Evolutionary conservation across 2,888 invertebrate genomes (phyloP), one percentile per base, ranked within the genome.

Genomic region (Lutraria lutraria): DNA sequence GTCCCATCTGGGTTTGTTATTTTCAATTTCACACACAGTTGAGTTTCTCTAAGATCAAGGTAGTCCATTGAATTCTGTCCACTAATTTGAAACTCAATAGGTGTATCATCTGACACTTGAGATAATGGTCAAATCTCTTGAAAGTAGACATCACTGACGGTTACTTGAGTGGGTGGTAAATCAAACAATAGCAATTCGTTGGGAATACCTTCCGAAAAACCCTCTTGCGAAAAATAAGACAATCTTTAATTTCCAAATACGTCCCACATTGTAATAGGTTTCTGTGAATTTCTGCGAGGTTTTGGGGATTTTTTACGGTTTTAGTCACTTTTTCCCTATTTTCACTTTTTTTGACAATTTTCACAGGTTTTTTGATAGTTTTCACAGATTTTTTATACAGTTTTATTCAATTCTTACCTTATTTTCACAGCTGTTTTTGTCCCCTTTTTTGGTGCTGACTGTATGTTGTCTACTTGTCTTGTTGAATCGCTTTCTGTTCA

Each of bases 31-130:
- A 88, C 85, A 68, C 85, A 85, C 21, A 90, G 31, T 54, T 85
- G 84, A 25, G 85, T 82, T 15, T 72, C 87, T 79, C 79, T 81
- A 21, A 90, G 31, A 53, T 90, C 87, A 21, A 90, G 56, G 82
- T 88, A 90, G 53, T 92, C 90, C 87, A 90, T 85, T 16, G 87
- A 86, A 83, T 92, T 90, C 76, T 90, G 89, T 81, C 87, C 87
- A 76, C 85, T 90, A 13, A 90, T 90, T 87, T 82, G 84, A 90
- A 92, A 92, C 79, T 92, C 89, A n/a, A 90, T 87, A 4, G 90
- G 89, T 16, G 86, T 88, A 53, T 90, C 89, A n/a, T 84, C 87
- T 4, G 88, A 72, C 10, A 90, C 81, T 81, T 92, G 92, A 83
- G 88, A 90, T 79, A 92, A n/a, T 31, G 92, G 89, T 81, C 92